These are phyloP conservation scores for Stigmatopora nigra DNA, from an alignment of 2,113 vertebrate species.

Conservation along the genomic window DNA sequence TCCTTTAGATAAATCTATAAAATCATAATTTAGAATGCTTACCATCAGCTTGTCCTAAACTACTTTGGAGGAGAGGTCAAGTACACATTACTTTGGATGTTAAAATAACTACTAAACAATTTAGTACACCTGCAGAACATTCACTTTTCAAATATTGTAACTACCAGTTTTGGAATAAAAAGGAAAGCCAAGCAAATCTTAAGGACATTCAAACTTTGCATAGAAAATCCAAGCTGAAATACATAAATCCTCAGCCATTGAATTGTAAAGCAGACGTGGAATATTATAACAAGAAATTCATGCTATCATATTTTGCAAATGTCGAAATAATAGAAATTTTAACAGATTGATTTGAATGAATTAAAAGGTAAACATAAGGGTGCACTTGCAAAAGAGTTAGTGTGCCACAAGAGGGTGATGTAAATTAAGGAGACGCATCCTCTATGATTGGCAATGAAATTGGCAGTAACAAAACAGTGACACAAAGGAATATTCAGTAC, in stretches of 20 bases:
- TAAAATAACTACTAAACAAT: background rate
- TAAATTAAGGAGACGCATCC: constrained; percentile 16
- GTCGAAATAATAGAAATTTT: background rate
- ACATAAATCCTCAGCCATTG: too few relatives aligned
- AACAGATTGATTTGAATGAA: background rate
- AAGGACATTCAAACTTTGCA: too few relatives aligned
- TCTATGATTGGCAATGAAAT: background rate
- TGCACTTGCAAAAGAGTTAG: background rate
- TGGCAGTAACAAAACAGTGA: too few relatives aligned
- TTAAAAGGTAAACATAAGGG: background rate
- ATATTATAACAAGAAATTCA: too few relatives aligned
- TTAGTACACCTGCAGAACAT: background rate
- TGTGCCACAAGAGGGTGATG: constrained; percentile 40
- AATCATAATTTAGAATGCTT: too few relatives aligned
- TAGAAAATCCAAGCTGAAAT: too few relatives aligned
- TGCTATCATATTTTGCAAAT: too few relatives aligned
- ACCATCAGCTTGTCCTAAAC: background rate
- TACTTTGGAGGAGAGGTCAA: background rate
- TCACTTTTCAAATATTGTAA: background rate
- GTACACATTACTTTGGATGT: background rate
- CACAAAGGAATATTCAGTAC: background rate
- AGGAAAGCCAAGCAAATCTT: background rate
- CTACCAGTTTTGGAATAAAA: background rate
- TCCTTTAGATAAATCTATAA: too few relatives aligned
- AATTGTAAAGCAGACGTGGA: too few relatives aligned